A percentile compares a stretch with the other conserved stretches of the same genome.
phyloP scores from a whole-genome alignment of 2,113 vertebrate species.

The Phalacrocorax brasilianus region DNA sequence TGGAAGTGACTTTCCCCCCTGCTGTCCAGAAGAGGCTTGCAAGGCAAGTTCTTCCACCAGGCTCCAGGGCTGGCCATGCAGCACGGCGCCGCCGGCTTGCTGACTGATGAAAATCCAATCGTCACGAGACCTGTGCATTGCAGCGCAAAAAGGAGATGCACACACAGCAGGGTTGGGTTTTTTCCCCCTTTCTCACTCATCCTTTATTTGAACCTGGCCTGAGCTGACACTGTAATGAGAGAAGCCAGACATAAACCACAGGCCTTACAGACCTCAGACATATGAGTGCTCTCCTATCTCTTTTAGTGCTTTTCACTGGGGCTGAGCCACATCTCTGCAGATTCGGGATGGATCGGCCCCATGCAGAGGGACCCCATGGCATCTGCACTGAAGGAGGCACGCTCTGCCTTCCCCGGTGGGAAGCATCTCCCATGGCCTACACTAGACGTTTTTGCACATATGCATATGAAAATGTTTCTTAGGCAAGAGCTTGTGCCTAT shows the following conservation, averaged over 20 bases:
- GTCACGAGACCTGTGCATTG: background rate
- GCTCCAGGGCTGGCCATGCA: background rate
- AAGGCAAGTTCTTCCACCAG: background rate
- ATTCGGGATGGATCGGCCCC: rapidly evolving
- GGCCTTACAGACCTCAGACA: background rate
- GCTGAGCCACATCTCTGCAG: background rate
- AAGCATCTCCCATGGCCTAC: background rate
- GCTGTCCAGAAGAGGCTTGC: background rate
- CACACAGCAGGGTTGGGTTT: background rate
- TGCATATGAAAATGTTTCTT: background rate
- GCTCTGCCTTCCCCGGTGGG: background rate
- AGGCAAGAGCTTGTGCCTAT: background rate
- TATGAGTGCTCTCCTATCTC: background rate
- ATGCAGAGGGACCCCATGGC: rapidly evolving
- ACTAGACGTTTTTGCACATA: background rate
- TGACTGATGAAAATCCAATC: background rate
- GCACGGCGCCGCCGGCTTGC: rapidly evolving
- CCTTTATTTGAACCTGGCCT: background rate
- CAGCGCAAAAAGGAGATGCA: background rate
- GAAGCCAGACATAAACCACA: background rate
- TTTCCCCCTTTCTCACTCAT: background rate
- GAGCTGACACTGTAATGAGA: background rate
- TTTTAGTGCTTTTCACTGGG: rapidly evolving
- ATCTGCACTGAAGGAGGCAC: background rate
- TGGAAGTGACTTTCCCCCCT: background rate